Percentiles rank a stretch among this genome's conserved stretches.
These are phyloP conservation scores for Eutolmus rufibarbis DNA, from an alignment of 2,888 invertebrate genomes.

Conservation along the genomic window DNA sequence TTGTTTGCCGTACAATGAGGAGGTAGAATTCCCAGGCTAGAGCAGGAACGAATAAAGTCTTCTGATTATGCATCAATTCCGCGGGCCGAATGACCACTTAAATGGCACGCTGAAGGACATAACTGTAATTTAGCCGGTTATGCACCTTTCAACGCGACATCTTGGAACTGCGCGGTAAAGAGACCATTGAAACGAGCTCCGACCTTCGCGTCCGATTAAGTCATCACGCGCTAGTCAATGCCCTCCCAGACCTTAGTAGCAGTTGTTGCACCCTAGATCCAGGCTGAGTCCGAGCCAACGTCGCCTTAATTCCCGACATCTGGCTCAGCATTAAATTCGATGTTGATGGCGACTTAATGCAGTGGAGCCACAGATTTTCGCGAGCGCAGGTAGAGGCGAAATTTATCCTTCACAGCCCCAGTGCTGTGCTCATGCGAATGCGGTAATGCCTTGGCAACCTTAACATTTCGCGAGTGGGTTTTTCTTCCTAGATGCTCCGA, in stretches of 20 bases:
- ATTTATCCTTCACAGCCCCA: slow-evolving; percentile 1
- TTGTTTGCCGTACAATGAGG: not conserved
- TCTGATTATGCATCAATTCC: slow-evolving; percentile 6
- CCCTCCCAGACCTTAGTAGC: slow-evolving; percentile 17
- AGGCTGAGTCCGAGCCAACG: not conserved
- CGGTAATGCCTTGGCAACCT: not conserved
- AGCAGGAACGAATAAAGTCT: slow-evolving; percentile 23
- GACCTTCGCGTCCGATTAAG: slow-evolving; percentile 5
- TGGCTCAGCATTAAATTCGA: not conserved
- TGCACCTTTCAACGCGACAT: not conserved
- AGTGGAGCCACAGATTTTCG: not conserved
- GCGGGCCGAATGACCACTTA: not conserved
- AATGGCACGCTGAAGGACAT: slow-evolving; percentile 26
- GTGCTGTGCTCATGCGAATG: not conserved
- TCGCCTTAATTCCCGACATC: not conserved
- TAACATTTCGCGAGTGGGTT: slow-evolving; percentile 1
- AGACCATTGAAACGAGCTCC: not conserved
- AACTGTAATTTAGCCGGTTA: slow-evolving; percentile 14
- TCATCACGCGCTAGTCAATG: slow-evolving; percentile 19
- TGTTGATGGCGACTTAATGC: slow-evolving; percentile 1
- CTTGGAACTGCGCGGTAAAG: not conserved
- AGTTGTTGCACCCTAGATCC: not conserved
- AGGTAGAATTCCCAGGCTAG: not conserved
- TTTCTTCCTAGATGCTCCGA: not conserved
- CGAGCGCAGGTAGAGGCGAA: not conserved